phyloP scores from a whole-genome alignment of 2,888 invertebrate species.

The Rhingia rostrata region DNA sequence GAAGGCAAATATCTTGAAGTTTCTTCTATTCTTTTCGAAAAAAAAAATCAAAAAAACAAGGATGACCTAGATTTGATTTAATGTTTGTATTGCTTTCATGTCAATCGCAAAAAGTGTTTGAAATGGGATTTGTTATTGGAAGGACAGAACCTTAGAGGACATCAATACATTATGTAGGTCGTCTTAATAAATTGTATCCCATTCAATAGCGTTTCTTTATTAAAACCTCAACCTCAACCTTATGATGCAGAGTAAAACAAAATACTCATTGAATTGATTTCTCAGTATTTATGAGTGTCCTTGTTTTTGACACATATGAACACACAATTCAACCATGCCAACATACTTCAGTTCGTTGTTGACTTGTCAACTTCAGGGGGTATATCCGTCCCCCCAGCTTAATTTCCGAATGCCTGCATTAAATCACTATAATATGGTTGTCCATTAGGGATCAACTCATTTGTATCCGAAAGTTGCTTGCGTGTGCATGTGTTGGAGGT shows the following conservation, averaged over 20 bases:
- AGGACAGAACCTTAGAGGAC: not conserved
- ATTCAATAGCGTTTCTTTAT: conserved; percentile 1
- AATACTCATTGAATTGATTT: conserved; percentile 13
- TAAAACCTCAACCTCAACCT: not conserved
- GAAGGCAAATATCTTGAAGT: not conserved
- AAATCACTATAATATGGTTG: conserved; percentile 35
- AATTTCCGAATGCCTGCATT: conserved; percentile 47
- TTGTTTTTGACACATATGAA: conserved; percentile 7
- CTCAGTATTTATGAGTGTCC: conserved; percentile 19
- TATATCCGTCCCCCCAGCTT: not conserved
- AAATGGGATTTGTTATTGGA: not conserved
- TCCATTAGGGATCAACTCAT: conserved; percentile 27
- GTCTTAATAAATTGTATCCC: conserved; percentile 15
- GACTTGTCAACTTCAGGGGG: conserved; percentile 25
- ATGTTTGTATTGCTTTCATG: not conserved
- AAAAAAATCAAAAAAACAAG: not conserved
- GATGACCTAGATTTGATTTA: conserved; percentile 22
- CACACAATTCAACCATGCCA: not conserved
- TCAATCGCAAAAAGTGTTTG: not conserved
- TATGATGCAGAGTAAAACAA: not conserved
- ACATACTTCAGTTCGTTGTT: conserved; percentile 15
- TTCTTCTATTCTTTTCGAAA: not conserved
- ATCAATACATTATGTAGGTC: not conserved
- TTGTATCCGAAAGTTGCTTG: not conserved
- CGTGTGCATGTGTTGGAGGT: conserved; percentile 1